Evolutionary conservation across 2,797 vertebrate species (phyloP).

Genomic region (Oreochromis mossambicus): DNA sequence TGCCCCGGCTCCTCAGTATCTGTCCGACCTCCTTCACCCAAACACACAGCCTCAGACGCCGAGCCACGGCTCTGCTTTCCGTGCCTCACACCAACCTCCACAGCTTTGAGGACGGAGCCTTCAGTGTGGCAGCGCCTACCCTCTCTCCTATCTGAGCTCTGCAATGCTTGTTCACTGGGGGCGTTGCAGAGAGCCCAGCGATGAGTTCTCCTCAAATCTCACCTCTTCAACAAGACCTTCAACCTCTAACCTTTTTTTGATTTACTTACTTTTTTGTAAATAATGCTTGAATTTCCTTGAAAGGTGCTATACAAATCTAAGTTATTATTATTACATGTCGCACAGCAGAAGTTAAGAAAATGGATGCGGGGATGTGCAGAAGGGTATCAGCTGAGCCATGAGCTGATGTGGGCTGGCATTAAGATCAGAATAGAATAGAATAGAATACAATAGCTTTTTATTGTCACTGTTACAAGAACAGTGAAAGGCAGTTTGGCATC

Average conservation of each 20-base stretch:
- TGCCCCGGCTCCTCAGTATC: not conserved
- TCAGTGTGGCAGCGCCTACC: not conserved
- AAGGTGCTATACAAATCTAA: not conserved
- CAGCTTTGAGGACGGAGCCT: not conserved
- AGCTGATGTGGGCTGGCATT: not conserved
- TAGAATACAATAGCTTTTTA: too few relatives aligned
- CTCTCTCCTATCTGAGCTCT: not conserved
- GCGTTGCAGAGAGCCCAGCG: not conserved
- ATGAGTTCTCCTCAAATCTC: not conserved
- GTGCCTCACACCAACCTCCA: not conserved
- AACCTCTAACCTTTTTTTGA: not conserved
- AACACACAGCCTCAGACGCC: not conserved
- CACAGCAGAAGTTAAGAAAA: not conserved
- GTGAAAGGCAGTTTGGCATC: too few relatives aligned
- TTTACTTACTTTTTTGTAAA: not conserved
- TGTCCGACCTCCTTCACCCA: not conserved
- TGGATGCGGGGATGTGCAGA: not conserved
- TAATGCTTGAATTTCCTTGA: not conserved
- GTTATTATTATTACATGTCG: not conserved
- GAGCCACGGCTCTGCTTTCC: not conserved
- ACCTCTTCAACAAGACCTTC: not conserved
- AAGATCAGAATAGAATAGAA: not conserved
- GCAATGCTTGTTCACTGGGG: not conserved
- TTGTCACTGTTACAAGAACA: too few relatives aligned
- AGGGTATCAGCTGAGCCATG: not conserved